Percentiles rank a stretch among this genome's conserved stretches.
Evolutionary conservation across 1,140 invertebrate species (phyloP).

Genomic region (Planococcus citri): DNA sequence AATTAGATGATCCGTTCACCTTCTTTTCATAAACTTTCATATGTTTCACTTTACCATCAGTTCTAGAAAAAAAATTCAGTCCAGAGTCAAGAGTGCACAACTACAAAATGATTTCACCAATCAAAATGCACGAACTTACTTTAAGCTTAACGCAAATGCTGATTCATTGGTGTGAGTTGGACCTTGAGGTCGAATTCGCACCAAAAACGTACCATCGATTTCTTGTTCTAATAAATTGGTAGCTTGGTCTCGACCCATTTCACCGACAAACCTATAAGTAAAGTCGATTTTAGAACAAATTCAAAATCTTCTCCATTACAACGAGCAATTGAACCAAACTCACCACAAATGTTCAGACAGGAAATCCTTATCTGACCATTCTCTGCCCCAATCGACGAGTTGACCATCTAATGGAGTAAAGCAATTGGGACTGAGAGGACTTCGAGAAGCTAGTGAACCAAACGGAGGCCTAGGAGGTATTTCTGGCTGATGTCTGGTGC

Average conservation of each 20-base stretch:
- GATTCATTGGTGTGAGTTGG: slow-evolving; percentile 43
- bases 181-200: slow-evolving; percentile 61
- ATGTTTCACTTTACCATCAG: slow-evolving; percentile 73
- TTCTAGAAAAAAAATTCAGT: slow-evolving; percentile 40
- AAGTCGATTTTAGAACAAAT: neutral
- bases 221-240: slow-evolving; percentile 60
- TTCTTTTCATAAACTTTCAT: slow-evolving; percentile 70
- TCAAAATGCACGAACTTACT: slow-evolving; percentile 47
- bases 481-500: slow-evolving; percentile 41
- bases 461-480: slow-evolving; percentile 12
- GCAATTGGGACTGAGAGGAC: neutral
- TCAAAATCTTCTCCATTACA: neutral
- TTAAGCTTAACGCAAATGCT: slow-evolving; percentile 75
- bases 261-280: slow-evolving; percentile 53
- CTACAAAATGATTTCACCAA: neutral
- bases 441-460: neutral
- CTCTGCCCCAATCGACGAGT: slow-evolving; percentile 24
- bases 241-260: slow-evolving; percentile 74
- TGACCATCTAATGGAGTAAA: neutral
- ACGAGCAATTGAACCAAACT: slow-evolving; percentile 11
- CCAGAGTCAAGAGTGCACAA: neutral
- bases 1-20: slow-evolving; percentile 43
- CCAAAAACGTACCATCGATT: slow-evolving; percentile 75
- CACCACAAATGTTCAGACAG: slow-evolving; percentile 32
- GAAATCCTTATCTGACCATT: slow-evolving; percentile 29